Conservation (phyloP, 2,888 invertebrate genomes). For the Coelogynopora nodosa region DNA sequence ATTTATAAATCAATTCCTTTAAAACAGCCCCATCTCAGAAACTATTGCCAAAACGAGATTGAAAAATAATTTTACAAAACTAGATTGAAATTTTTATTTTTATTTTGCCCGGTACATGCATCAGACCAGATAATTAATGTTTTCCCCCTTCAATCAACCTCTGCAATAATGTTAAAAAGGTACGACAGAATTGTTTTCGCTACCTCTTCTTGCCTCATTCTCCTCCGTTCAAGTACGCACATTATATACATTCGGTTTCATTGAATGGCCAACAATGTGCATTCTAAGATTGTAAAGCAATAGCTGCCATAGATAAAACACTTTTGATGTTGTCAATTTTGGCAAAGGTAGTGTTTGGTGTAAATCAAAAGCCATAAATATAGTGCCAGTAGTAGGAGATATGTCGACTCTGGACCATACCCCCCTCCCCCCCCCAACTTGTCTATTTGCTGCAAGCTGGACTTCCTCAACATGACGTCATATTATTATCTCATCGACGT, state of each 20-base stretch:
- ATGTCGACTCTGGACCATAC: too few species aligned
- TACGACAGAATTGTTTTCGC: not conserved
- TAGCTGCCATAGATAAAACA: not conserved
- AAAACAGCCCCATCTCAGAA: not conserved
- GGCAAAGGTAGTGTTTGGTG: not conserved
- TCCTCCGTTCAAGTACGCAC: not conserved
- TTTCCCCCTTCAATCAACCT: not conserved
- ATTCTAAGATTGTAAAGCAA: not conserved
- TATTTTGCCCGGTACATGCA: not conserved
- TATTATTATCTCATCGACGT: not conserved
- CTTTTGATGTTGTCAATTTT: not conserved
- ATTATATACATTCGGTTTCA: not conserved
- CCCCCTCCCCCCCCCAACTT: too few species aligned
- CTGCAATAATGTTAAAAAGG: not conserved
- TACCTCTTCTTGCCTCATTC: not conserved
- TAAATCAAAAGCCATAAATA: not conserved
- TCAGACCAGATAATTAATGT: not conserved
- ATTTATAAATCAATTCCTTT: not conserved
- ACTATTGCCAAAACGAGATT: not conserved
- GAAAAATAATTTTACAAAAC: not conserved
- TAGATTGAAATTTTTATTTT: not conserved
- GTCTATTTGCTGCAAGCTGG: not conserved
- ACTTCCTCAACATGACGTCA: not conserved
- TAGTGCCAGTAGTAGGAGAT: not conserved
- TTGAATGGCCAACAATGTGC: not conserved